These are phyloP conservation scores for Ictalurus furcatus DNA, from an alignment of 2,113 vertebrate species.

Conservation along the genomic window DNA sequence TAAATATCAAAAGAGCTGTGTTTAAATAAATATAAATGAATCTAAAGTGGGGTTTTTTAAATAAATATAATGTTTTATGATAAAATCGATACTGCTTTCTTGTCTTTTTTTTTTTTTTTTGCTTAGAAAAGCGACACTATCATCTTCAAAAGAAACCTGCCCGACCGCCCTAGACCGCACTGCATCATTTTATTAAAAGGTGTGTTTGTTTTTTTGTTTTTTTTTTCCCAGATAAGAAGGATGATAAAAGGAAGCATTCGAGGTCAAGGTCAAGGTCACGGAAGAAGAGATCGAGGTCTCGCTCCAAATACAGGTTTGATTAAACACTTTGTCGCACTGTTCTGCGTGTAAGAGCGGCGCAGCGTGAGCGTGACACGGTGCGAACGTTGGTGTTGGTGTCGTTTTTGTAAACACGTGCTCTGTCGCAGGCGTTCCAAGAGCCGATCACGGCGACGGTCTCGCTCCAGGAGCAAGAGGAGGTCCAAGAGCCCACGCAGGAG, in stretches of 20 bases:
- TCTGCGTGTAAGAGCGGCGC: not conserved
- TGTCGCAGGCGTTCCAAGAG: conserved; percentile 86
- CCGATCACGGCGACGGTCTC: conserved; percentile 87
- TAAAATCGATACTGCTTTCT: not conserved
- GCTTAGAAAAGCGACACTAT: not conserved
- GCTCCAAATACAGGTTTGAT: conserved; percentile 88
- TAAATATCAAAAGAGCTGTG: too few relatives aligned
- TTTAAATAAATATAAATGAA: too few relatives aligned
- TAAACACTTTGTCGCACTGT: not conserved
- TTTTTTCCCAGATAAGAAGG: conserved; percentile 86
- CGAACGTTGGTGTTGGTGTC: not conserved
- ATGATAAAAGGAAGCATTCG: conserved; percentile 93
- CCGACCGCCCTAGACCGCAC: not conserved
- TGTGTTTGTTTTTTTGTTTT: not conserved
- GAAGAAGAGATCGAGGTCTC: conserved; percentile 88
- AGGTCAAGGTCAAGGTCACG: conserved; percentile 87
- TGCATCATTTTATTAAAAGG: not conserved
- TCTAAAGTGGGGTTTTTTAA: too few relatives aligned
- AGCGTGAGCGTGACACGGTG: not conserved
- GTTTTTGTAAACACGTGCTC: not conserved
- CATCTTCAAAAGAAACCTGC: not conserved
- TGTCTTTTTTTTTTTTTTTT: too few relatives aligned
- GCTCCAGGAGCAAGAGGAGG: conserved; percentile 88
- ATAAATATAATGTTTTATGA: too few relatives aligned
- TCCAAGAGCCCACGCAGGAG: conserved; percentile 91